A percentile compares a stretch with the other conserved stretches of the same genome.
phyloP scores from a whole-genome alignment of 2,888 invertebrate genomes.

The Melanotus villosus region DNA sequence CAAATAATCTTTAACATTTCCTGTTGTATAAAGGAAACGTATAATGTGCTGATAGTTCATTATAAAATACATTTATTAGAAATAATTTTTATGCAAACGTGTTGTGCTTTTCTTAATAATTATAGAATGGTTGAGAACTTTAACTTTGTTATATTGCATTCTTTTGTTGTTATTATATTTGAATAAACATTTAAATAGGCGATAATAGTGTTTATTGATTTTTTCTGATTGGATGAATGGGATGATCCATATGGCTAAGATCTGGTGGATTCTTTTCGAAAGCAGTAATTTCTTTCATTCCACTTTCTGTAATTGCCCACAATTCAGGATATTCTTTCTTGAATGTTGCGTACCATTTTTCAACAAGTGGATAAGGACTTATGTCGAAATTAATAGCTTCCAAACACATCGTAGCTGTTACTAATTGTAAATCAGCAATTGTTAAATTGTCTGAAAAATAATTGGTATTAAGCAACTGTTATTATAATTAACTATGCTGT shows the following conservation, averaged over 20 bases:
- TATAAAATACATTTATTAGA: no score
- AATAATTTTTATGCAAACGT: no score
- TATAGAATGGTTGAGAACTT: no score
- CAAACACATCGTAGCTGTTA: slow-evolving; percentile 80
- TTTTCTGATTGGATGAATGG: slow-evolving; percentile 80
- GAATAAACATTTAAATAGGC: no score
- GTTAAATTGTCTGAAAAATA: slow-evolving; percentile 73
- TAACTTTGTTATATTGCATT: no score
- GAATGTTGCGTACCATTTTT: slow-evolving; percentile 80
- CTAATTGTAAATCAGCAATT: slow-evolving; percentile 82
- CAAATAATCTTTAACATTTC: no score
- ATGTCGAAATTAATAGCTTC: slow-evolving; percentile 81
- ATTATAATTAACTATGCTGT: no score
- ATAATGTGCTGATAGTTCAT: no score
- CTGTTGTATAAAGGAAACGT: no score
- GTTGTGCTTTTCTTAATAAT: no score
- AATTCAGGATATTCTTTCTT: slow-evolving; percentile 77
- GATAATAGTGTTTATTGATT: slow-evolving; percentile 12
- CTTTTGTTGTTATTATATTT: no score
- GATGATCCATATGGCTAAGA: slow-evolving; percentile 78
- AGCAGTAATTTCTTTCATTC: slow-evolving; percentile 78
- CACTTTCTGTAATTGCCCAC: slow-evolving; percentile 79
- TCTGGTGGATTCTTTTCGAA: slow-evolving; percentile 83
- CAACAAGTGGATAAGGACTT: slow-evolving; percentile 72
- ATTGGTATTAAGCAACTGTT: no score